Evolutionary conservation across 2,113 vertebrate genomes (phyloP), one percentile per base, ranked within the genome.

Genomic region (Turdus rufiventris): DNA sequence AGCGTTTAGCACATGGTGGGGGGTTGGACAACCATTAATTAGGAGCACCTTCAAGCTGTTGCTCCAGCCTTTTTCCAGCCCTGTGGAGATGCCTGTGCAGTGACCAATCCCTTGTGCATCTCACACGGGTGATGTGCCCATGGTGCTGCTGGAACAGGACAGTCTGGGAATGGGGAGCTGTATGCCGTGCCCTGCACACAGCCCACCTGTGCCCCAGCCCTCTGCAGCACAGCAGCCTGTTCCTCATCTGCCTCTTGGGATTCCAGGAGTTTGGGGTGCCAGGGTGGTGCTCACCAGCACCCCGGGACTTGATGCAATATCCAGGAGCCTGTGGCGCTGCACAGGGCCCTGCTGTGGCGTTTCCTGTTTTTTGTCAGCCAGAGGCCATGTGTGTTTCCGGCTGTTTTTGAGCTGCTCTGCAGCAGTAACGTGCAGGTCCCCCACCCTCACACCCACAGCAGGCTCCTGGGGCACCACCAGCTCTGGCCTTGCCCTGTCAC

Each of bases 321-420:
- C 92, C 45, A 8, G 45, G 78, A 17, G 71, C 38, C 0, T 42
- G 70, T 2, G 16, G 65, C 0, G 1, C 85, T 7, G 43, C 0
- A 8, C 53, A 23, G 4, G 15, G 83, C 91, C 56, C 74, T 80
- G 63, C 90, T 9, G 19, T 5, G 16, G 65, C 9, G 62, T 91
- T 97, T 96, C 95, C 94, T 96, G 94, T 96, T 94, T 96, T 96
- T 42, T 74, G 85, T 88, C 88, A 91, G 79, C 79, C 60, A n/a
- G 80, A 75, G 85, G 38, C 91, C 1, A 19, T 4, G 9, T 88
- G 85, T 67, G 62, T 94, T 96, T 94, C 95, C 94, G 95, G 83
- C 90, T 96, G 94, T 87, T 95, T 90, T 87, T 9, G 8, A 90
- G 75, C 82, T 67, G 76, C 42, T 86, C n/a, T 5, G 5, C 1